phyloP scores from a whole-genome alignment of 2,797 vertebrate species.

The Phoebastria nigripes region DNA sequence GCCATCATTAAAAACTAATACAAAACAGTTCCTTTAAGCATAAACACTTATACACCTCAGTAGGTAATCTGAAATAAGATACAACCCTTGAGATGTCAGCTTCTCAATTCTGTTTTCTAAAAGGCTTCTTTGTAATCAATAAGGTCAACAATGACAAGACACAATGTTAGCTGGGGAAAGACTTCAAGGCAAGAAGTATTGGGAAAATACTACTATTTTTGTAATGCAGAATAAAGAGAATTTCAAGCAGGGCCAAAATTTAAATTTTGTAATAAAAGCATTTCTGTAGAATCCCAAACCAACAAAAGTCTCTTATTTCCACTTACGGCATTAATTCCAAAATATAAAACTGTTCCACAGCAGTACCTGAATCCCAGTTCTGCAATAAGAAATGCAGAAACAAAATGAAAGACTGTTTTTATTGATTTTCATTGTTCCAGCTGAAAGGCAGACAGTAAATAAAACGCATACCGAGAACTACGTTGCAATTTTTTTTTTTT shows the following conservation, averaged over 20 bases:
- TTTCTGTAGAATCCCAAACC: neutral
- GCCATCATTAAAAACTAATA: neutral
- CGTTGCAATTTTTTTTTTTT: neutral
- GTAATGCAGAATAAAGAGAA: neutral
- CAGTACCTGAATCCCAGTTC: neutral
- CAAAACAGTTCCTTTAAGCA: neutral
- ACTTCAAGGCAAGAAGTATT: neutral
- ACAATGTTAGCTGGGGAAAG: neutral
- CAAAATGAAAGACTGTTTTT: neutral
- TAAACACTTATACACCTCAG: neutral
- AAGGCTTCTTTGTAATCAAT: neutral
- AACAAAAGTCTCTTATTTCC: neutral
- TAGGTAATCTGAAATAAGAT: neutral
- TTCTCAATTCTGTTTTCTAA: neutral
- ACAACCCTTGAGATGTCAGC: neutral
- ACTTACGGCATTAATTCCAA: neutral
- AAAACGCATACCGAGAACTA: neutral
- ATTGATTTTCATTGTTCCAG: neutral
- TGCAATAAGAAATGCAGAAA: neutral
- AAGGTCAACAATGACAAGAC: neutral
- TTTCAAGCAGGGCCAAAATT: neutral
- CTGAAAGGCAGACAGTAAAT: conserved; percentile 12
- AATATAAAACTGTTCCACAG: neutral
- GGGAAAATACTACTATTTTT: neutral
- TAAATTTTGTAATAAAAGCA: neutral